Evolutionary conservation across 92 coral and sea anemone species (phyloP).

Genomic region (Zoanthus gigantus): DNA sequence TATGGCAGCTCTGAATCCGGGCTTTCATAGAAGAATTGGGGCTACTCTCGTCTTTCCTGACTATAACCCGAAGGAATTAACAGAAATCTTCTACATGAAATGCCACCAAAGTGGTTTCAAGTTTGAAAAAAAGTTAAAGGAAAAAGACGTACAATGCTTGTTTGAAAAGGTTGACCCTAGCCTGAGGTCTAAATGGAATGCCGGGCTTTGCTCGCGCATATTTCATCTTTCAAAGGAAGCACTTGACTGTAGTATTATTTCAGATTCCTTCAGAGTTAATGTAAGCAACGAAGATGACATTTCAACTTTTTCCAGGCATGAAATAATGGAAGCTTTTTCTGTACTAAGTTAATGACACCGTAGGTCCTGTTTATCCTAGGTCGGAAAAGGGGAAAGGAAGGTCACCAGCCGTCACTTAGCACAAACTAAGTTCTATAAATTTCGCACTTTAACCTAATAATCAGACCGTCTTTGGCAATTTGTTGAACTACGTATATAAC

Average conservation of each 20-base stretch:
- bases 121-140: not conserved
- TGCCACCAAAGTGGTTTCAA: not conserved
- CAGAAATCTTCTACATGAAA: not conserved
- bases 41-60: not conserved
- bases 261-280: not conserved
- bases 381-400: not conserved
- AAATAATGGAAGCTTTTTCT: not conserved
- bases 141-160: not conserved
- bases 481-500: too few relatives aligned
- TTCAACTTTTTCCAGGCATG: not conserved
- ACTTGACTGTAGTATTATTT: too few relatives aligned
- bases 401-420: not conserved
- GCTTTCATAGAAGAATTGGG: not conserved
- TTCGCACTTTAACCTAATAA: not conserved
- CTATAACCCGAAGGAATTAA: not conserved
- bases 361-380: not conserved
- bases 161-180: not conserved
- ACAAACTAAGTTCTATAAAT: too few relatives aligned
- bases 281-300: not conserved
- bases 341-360: not conserved
- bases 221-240: not conserved
- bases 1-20: not conserved
- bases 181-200: not conserved
- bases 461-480: too few relatives aligned
- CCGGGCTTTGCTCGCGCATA: not conserved